Evolutionary conservation across 2,888 invertebrate genomes (phyloP).

Genomic region (Erpobdella octoculata): DNA sequence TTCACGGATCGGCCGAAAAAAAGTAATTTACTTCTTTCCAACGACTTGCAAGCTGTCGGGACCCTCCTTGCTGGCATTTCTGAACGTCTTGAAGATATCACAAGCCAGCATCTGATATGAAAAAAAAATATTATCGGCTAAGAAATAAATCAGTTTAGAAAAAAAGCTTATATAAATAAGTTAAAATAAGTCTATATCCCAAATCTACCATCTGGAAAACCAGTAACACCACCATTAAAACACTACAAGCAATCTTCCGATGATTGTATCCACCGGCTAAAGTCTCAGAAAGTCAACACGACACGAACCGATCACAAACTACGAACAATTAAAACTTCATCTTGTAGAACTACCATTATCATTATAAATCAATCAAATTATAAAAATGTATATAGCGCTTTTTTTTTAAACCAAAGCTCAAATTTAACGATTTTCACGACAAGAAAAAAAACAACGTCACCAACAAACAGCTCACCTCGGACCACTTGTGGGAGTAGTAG

Average conservation of each 20-base stretch:
- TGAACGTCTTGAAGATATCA: constrained; percentile 77
- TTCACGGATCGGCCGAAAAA: too few relatives aligned
- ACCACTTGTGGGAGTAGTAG: constrained; percentile 76
- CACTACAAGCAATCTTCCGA: neutral
- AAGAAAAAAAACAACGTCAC: too few relatives aligned
- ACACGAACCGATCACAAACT: neutral
- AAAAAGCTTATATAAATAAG: too few relatives aligned
- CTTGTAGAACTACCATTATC: neutral
- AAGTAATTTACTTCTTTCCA: constrained; percentile 44
- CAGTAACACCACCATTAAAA: too few relatives aligned
- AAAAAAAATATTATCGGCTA: too few relatives aligned
- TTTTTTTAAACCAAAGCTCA: too few relatives aligned
- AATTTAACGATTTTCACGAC: too few relatives aligned
- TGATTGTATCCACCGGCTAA: neutral
- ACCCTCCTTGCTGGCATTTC: constrained; percentile 58
- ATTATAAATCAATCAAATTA: too few relatives aligned
- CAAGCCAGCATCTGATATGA: constrained; percentile 74
- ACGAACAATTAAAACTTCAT: neutral
- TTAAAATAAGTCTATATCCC: too few relatives aligned
- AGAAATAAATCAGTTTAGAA: too few relatives aligned
- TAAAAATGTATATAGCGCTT: too few relatives aligned
- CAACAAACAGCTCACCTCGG: constrained; percentile 52
- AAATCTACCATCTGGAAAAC: too few relatives aligned
- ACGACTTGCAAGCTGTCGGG: constrained; percentile 43
- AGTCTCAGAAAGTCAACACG: neutral